Evolutionary conservation across 2,888 invertebrate genomes (phyloP).

Genomic region (Tenodera sinensis): DNA sequence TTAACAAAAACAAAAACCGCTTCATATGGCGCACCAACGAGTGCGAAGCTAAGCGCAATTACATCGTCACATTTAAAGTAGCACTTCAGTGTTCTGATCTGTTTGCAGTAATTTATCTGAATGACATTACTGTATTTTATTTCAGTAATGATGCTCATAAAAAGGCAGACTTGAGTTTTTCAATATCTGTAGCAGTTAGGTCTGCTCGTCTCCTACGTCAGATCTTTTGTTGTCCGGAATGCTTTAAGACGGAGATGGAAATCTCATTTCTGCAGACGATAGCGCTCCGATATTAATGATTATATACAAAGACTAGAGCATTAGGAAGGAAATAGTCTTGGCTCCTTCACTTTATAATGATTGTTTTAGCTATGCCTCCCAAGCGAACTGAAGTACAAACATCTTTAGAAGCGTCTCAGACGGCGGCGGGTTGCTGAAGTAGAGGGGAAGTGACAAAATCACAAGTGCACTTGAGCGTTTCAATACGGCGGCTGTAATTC

Average conservation of each 20-base stretch:
- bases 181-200: too few species aligned
- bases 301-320: background rate
- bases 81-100: too few species aligned
- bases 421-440: background rate
- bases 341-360: background rate
- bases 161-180: too few species aligned
- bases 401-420: background rate
- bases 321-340: background rate
- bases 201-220: background rate
- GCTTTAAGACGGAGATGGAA: background rate
- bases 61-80: too few species aligned
- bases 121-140: too few species aligned
- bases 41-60: too few species aligned
- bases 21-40: too few species aligned
- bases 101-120: too few species aligned
- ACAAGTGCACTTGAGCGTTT: background rate
- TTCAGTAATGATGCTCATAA: too few species aligned
- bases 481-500: background rate
- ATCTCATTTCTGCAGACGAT: background rate
- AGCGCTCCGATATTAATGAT: background rate
- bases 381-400: background rate
- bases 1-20: too few species aligned
- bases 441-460: background rate
- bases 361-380: background rate
- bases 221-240: background rate